These are phyloP conservation scores for Eupithecia abbreviata DNA, from an alignment of 2,888 invertebrate species.

Conservation along the genomic window DNA sequence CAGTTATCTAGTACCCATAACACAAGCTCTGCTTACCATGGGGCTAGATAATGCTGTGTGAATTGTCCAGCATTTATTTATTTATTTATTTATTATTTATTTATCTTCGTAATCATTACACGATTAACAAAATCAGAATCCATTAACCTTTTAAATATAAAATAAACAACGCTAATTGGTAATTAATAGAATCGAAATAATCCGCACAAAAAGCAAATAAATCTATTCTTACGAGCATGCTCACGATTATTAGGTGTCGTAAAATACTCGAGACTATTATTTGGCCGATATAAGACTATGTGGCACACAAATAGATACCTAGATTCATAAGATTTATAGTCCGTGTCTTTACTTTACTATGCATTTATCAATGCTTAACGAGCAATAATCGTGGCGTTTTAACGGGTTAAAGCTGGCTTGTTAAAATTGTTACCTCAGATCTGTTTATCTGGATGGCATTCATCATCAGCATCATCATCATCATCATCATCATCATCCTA, in stretches of 20 bases:
- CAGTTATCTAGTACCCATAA: too few relatives aligned
- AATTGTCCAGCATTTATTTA: too few relatives aligned
- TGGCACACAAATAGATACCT: conserved; percentile 47
- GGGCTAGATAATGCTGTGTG: too few relatives aligned
- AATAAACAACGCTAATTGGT: conserved; percentile 25
- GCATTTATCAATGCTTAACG: conserved; percentile 76
- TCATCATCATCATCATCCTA: too few relatives aligned
- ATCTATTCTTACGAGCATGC: conserved; percentile 26
- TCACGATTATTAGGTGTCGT: conserved; percentile 28
- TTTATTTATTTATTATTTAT: too few relatives aligned
- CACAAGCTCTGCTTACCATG: too few relatives aligned
- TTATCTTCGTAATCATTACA: background rate
- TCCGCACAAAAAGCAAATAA: conserved; percentile 24
- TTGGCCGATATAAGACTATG: conserved; percentile 35
- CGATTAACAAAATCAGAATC: conserved; percentile 5
- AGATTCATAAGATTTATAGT: conserved; percentile 63
- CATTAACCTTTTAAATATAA: conserved; percentile 23
- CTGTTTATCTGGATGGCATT: conserved; percentile 49
- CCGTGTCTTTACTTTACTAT: conserved; percentile 66
- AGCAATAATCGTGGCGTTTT: conserved; percentile 69
- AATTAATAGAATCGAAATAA: conserved; percentile 26
- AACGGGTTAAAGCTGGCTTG: conserved; percentile 63
- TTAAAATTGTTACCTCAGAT: conserved; percentile 63
- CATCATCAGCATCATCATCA: conserved; percentile 23
- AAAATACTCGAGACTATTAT: conserved; percentile 24